These are phyloP conservation scores for Gastracanthus pulcherrimus DNA, from an alignment of 2,888 invertebrate species.

Conservation along the genomic window DNA sequence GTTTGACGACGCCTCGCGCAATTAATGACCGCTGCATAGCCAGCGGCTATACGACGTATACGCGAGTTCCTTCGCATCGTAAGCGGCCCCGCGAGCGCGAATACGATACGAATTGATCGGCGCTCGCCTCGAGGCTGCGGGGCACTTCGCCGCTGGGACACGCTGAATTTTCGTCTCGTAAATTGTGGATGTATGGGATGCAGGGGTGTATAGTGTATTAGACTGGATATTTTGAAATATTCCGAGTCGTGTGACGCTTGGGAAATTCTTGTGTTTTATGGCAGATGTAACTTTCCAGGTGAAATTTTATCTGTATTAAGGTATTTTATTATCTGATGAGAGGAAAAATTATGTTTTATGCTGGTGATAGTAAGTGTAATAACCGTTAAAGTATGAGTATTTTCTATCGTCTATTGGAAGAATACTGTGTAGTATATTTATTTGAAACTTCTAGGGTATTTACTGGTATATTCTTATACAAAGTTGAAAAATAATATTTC, in stretches of 20 bases:
- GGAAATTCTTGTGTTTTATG: not conserved
- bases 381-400: too few species aligned
- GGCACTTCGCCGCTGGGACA: not conserved
- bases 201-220: not conserved
- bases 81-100: not conserved
- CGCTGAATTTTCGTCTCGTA: not conserved
- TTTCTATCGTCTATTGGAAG: too few species aligned
- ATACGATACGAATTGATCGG: not conserved
- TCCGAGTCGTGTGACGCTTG: not conserved
- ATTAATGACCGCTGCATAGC: slow-evolving; percentile 20
- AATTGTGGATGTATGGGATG: not conserved
- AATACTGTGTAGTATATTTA: too few species aligned
- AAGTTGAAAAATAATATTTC: too few species aligned
- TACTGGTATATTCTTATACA: too few species aligned
- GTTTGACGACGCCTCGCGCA: slow-evolving; percentile 32
- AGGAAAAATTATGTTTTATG: too few species aligned
- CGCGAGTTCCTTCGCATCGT: not conserved
- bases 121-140: slow-evolving; percentile 10
- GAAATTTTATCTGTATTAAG: too few species aligned
- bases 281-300: not conserved
- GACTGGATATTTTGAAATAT: not conserved
- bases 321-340: too few species aligned
- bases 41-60: not conserved
- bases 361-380: too few species aligned
- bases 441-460: too few species aligned